These are phyloP conservation scores for Eupristina koningsbergeri DNA, from an alignment of 1,140 invertebrate species.

Conservation along the genomic window DNA sequence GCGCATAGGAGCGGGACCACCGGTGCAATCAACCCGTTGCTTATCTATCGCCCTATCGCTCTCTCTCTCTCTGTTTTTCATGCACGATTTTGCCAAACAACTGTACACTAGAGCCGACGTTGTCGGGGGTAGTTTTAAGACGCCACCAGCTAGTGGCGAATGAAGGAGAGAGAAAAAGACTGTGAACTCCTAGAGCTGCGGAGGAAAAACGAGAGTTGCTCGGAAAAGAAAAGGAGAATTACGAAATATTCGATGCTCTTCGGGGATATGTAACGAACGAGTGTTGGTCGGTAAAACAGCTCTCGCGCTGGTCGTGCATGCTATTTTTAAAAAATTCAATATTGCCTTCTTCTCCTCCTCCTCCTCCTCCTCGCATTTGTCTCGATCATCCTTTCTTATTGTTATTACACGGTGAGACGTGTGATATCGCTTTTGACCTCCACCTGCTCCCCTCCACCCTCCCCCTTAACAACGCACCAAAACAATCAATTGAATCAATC, in stretches of 20 bases:
- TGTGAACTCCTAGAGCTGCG: conserved; percentile 46
- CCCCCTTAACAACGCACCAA: no score
- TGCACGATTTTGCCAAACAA: background rate
- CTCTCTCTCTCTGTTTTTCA: background rate
- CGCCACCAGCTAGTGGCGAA: background rate
- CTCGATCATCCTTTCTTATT: no score
- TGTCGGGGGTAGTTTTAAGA: conserved; percentile 15
- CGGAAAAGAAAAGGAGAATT: conserved; percentile 54
- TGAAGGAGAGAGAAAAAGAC: conserved; percentile 10
- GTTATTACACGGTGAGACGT: no score
- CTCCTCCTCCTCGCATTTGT: background rate
- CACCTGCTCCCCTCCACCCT: no score
- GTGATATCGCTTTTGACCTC: no score
- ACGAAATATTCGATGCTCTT: conserved; percentile 61
- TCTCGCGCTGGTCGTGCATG: background rate
- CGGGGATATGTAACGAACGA: conserved; percentile 57
- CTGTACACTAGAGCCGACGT: background rate
- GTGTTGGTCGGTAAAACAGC: conserved; percentile 66
- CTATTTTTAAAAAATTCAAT: background rate
- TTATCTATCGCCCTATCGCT: background rate
- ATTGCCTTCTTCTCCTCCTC: background rate
- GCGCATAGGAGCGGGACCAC: conserved; percentile 56
- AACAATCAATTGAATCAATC: background rate
- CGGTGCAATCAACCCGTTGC: conserved; percentile 72
- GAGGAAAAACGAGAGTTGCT: conserved; percentile 1